These are phyloP conservation scores for Pollenia amentaria DNA, from an alignment of 2,888 invertebrate species.

Conservation along the genomic window DNA sequence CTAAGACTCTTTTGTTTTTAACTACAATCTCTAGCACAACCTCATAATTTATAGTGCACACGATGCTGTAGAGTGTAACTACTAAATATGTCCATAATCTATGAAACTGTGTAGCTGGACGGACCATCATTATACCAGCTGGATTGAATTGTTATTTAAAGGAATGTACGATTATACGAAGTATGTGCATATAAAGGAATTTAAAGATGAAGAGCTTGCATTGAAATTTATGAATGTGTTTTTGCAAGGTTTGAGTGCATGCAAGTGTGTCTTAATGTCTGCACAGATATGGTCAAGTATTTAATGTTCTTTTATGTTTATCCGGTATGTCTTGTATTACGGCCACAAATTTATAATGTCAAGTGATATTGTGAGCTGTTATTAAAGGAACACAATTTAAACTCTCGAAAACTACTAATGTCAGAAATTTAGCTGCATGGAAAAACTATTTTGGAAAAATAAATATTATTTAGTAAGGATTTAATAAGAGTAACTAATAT, in stretches of 20 bases:
- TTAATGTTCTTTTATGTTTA: slow-evolving; percentile 21
- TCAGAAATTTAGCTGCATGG: too few species aligned
- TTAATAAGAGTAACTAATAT: too few species aligned
- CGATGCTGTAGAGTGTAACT: too few species aligned
- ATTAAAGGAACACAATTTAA: not conserved
- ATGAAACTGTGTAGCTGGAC: not conserved
- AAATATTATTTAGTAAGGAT: too few species aligned
- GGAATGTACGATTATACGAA: not conserved
- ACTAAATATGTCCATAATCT: not conserved
- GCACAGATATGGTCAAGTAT: slow-evolving; percentile 32
- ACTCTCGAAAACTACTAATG: too few species aligned
- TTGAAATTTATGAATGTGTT: not conserved
- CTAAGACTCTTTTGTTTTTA: too few species aligned
- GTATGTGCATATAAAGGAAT: slow-evolving; percentile 3
- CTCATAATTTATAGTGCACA: too few species aligned
- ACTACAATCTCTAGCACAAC: too few species aligned
- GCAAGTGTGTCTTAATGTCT: not conserved
- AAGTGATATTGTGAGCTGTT: not conserved
- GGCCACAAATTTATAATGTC: not conserved
- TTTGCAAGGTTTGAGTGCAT: not conserved
- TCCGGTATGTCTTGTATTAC: not conserved
- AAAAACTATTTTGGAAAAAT: too few species aligned
- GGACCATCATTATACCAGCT: not conserved
- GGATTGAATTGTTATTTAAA: slow-evolving; percentile 10
- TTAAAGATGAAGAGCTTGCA: not conserved